Evolutionary conservation across 2,113 vertebrate species (phyloP).

Genomic region (Oryzias javanicus): DNA sequence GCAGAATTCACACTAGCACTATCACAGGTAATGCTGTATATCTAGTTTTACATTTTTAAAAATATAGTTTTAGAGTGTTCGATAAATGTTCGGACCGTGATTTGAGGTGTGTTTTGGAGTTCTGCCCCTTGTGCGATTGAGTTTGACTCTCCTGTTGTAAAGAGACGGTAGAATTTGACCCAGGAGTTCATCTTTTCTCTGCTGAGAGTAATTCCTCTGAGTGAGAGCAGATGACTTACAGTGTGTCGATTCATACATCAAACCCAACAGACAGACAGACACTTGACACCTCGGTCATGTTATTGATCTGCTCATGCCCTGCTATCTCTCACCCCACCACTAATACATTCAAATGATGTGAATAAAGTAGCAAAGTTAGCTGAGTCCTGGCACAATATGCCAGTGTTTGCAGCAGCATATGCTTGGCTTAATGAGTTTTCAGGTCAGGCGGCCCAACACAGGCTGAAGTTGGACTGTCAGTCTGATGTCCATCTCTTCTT

Average conservation of each 20-base stretch:
- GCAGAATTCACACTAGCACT: too few species aligned
- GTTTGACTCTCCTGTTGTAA: too few species aligned
- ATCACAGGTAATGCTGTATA: too few species aligned
- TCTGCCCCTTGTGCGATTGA: too few species aligned
- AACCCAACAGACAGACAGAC: slow-evolving; percentile 10
- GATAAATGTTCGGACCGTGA: too few species aligned
- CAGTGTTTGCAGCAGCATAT: slow-evolving; percentile 39
- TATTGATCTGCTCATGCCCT: slow-evolving; percentile 2
- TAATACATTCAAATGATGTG: slow-evolving; percentile 25
- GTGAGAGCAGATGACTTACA: neutral
- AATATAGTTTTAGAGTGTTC: too few species aligned
- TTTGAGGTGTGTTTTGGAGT: too few species aligned
- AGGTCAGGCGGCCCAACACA: slow-evolving; percentile 53
- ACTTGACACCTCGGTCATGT: neutral
- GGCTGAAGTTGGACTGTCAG: slow-evolving; percentile 55
- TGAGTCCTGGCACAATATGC: slow-evolving; percentile 29
- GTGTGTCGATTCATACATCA: neutral
- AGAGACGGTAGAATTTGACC: too few species aligned
- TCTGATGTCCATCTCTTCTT: slow-evolving; percentile 69
- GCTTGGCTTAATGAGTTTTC: slow-evolving; percentile 47
- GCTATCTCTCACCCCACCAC: neutral
- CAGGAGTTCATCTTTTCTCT: too few species aligned
- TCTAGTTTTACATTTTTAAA: too few species aligned
- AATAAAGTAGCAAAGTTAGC: slow-evolving; percentile 34
- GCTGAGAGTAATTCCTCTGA: too few species aligned